Evolutionary conservation across 2,888 invertebrate genomes (phyloP), one percentile per base, ranked within the genome.

Genomic region (Stenodema calcarata): DNA sequence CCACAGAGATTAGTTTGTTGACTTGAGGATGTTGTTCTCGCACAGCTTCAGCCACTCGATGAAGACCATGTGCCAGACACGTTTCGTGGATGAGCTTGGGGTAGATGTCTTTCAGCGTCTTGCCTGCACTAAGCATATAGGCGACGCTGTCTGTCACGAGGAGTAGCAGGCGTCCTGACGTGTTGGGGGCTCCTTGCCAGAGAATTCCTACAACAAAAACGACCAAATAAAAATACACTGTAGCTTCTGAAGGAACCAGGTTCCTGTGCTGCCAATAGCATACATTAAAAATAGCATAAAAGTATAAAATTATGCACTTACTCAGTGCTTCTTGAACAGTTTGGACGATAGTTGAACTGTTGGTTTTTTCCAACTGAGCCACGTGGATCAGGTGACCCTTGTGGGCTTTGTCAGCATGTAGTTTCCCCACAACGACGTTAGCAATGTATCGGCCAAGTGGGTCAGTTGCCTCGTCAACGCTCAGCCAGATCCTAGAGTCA

Each of bases 131-230:
- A n/a, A 42, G 42, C 78, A 44, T 76, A n/a, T 41, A 42, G 14
- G 41, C 78, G 12, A 42, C 78, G 23, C 78, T 76, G 44, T 44
- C 78, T 44, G 78, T 76, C 7, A 44, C 78, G 18, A 76, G 35
- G 44, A 42, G 78, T 76, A 76, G 78, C 78, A 76, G 12, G 35
- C 78, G 78, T 76, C 41, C 78, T 6, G 78, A 41, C 30, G 44
- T 76, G 78, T 76, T 41, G 30, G 78, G 41, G 78, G 78, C 78
- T 76, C 78, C 78, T 76, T 76, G 41, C 78, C 78, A 76, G 18
- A 76, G 78, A n/a, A 76, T 41, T 76, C 78, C 78, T 41, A 44
- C 9, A 76, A 76, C 7, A n/a, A 76, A 76, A 70, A 69, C 2
- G 18, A 69, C 12, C 12, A 47, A 47, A 47, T 7, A 47, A 47